Base-by-base conservation (phyloP, 2,797 vertebrate species). In the Chelon auratus region DNA sequence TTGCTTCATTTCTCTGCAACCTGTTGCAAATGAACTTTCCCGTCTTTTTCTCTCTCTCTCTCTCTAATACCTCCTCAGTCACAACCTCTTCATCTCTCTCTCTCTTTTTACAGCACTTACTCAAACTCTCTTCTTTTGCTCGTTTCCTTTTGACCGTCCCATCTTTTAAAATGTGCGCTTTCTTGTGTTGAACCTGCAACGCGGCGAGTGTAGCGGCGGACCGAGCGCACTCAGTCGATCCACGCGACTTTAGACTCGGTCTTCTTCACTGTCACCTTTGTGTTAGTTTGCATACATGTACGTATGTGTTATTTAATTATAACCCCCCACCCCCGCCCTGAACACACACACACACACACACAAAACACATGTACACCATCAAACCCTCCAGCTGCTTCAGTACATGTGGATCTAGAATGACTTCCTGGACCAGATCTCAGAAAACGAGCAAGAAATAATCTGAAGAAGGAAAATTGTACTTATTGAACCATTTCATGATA, bases 181-280 rank as follows among this genome's bases (percentile, higher is more conserved):
- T 92, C 95, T 95, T 95, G 96, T 94, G 96, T 97, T 97, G 96
- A 97, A 96, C 96, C 96, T 96, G 96, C 97, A 97, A 97, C 96
- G 95, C 94, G 94, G 94, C 95, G 93, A 93, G 94, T 94, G 95
- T 91, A 93, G 73, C 61, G 94, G 94, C 89, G 94, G 95, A 95
- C 94, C 30, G 30, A 30, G 30, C 30, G 30, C 30, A 4, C 30
- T 30, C 30, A 30, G 30, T 30, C 30, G 30, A 30, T 30, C 30
- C 30, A 30, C 4, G 30, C 30, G 30, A 30, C 30, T 30, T 30
- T 6, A 6, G 4, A 30, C 30, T 30, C 30, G 97, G 96, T 97
- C 96, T 94, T 96, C 94, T 94, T 95, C 88, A 85, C 78, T 66
- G 78, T 68, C 8, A 42, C 69, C 62, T 72, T 78, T 47, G 39